Evolutionary conservation across 2,797 vertebrate species (phyloP).

Genomic region (Crenichthys baileyi): DNA sequence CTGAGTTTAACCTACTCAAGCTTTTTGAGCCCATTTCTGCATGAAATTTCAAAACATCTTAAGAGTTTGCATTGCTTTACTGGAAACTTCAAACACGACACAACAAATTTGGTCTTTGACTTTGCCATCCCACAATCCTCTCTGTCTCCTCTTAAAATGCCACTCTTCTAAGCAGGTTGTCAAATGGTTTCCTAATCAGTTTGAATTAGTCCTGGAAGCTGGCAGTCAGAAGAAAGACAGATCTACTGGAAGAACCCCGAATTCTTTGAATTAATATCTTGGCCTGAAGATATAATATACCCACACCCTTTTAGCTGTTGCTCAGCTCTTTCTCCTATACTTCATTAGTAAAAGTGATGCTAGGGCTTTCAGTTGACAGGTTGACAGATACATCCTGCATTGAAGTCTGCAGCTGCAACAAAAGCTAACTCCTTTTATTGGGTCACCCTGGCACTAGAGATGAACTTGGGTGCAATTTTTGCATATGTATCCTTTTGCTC

Average conservation of each 20-base stretch:
- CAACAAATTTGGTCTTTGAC: conserved; percentile 1
- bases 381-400: conserved; percentile 6
- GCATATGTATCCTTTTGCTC: neutral
- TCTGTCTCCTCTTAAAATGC: neutral
- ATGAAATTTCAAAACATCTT: neutral
- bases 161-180: neutral
- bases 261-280: conserved; percentile 7
- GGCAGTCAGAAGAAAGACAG: neutral
- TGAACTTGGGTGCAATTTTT: neutral
- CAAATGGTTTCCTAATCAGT: conserved; percentile 3
- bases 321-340: neutral
- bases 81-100: neutral
- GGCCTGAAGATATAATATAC: neutral
- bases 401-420: neutral
- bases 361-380: neutral
- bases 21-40: neutral
- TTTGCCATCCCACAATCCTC: neutral
- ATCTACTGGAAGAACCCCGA: neutral
- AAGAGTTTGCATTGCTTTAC: neutral
- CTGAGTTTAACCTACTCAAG: neutral
- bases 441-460: neutral
- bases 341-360: conserved; percentile 7
- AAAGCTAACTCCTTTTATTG: neutral
- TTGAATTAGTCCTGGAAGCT: conserved; percentile 9
- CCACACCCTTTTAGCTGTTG: neutral